Conservation (phyloP, 2,888 invertebrate species). For the Meta bourneti region DNA sequence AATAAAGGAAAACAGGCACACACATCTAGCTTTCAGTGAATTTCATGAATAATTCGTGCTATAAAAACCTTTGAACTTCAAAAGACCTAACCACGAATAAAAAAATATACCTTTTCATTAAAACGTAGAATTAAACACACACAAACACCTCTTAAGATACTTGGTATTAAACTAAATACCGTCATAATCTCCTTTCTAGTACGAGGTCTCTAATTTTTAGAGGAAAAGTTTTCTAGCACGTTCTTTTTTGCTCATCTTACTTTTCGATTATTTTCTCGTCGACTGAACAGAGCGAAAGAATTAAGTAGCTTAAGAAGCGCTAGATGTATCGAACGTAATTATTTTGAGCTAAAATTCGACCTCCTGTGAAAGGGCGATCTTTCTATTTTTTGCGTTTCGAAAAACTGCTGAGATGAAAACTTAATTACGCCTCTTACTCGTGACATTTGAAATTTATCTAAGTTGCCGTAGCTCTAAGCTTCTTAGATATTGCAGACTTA, state of each 20-base stretch:
- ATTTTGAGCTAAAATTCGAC: constrained; percentile 32
- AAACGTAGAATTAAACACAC: neutral
- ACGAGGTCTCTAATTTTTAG: neutral
- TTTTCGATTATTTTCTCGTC: neutral
- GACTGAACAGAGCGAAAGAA: neutral
- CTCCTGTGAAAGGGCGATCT: neutral
- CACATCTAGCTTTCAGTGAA: neutral
- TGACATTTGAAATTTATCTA: neutral
- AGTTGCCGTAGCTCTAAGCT: neutral
- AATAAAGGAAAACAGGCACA: too few species aligned
- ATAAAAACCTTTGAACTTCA: neutral
- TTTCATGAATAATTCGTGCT: neutral
- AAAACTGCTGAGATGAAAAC: neutral
- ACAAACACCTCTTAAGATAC: neutral
- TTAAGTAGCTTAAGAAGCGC: neutral
- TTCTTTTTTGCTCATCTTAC: neutral
- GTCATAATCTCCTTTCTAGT: neutral
- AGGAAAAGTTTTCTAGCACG: neutral
- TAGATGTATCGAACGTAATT: constrained; percentile 3
- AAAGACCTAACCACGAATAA: neutral
- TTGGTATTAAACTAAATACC: neutral
- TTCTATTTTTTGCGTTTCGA: neutral
- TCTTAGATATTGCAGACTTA: neutral
- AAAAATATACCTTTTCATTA: neutral
- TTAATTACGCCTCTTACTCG: neutral